These are phyloP conservation scores for Drosophila rellima DNA, from an alignment of 2,888 invertebrate genomes.

Conservation along the genomic window DNA sequence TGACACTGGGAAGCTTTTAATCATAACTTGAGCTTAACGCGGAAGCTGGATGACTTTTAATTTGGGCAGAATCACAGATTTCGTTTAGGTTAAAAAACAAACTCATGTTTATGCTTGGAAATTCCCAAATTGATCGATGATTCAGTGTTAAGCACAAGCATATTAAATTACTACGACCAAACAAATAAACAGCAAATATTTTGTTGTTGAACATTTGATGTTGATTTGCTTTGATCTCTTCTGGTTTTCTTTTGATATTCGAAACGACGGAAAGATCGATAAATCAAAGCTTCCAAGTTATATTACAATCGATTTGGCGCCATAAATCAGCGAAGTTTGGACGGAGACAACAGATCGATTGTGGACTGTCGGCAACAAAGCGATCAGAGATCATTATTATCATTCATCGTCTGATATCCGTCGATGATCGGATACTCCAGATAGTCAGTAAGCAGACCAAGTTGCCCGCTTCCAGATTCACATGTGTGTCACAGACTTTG, in stretches of 20 bases:
- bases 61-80: constrained; percentile 22
- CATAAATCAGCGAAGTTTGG: constrained; percentile 62
- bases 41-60: constrained; percentile 39
- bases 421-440: constrained; percentile 27
- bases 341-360: constrained; percentile 66
- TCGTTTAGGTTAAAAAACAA: constrained; percentile 18
- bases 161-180: constrained; percentile 61
- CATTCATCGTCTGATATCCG: constrained; percentile 29
- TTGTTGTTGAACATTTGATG: constrained; percentile 23
- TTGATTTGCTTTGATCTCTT: constrained; percentile 67
- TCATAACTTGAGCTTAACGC: constrained; percentile 10
- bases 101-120: constrained; percentile 51
- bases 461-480: constrained; percentile 38
- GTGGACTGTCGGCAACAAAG: constrained; percentile 40
- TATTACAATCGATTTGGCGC: constrained; percentile 47
- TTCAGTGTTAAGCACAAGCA: constrained; percentile 36
- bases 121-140: constrained; percentile 65
- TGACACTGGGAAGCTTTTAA: background rate
- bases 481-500: constrained; percentile 69
- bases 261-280: constrained; percentile 16
- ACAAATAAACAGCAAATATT: constrained; percentile 5
- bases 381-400: constrained; percentile 41
- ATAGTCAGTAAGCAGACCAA: constrained; percentile 8
- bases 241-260: constrained; percentile 19
- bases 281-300: constrained; percentile 30